phyloP scores from a whole-genome alignment of 2,113 vertebrate genomes.

The Pangasianodon gigas region DNA sequence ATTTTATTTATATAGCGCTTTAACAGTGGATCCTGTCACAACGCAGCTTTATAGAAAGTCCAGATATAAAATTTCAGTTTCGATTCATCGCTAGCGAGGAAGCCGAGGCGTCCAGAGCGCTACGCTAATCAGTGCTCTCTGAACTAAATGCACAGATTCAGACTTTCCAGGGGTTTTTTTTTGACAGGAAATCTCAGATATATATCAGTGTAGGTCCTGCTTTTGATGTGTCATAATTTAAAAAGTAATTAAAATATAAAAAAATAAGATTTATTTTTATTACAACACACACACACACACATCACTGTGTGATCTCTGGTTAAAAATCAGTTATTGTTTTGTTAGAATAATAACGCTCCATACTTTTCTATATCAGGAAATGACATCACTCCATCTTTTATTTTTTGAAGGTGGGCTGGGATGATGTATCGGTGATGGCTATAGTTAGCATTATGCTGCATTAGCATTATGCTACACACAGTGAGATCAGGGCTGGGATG shows the following conservation, averaged over 20 bases:
- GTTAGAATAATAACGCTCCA: neutral
- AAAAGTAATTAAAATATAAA: neutral
- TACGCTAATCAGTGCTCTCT: neutral
- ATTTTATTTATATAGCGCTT: neutral
- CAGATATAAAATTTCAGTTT: neutral
- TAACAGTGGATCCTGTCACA: neutral
- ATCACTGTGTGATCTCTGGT: neutral
- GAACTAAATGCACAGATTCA: neutral
- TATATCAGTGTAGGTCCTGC: neutral
- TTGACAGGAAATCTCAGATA: too few species aligned
- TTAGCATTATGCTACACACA: neutral
- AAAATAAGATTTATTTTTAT: neutral
- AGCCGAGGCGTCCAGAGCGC: neutral
- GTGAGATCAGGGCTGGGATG: neutral
- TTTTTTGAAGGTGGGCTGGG: neutral
- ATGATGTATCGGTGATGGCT: neutral
- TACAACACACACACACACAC: neutral
- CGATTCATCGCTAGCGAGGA: neutral
- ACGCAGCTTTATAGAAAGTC: neutral
- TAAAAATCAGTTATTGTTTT: neutral
- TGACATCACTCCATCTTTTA: neutral
- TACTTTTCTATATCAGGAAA: neutral
- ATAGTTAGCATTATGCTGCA: slow-evolving; percentile 7
- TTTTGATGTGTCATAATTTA: neutral
- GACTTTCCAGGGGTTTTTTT: neutral